phyloP scores from a whole-genome alignment of 2,888 invertebrate genomes.

The Drosophila basisetae region DNA sequence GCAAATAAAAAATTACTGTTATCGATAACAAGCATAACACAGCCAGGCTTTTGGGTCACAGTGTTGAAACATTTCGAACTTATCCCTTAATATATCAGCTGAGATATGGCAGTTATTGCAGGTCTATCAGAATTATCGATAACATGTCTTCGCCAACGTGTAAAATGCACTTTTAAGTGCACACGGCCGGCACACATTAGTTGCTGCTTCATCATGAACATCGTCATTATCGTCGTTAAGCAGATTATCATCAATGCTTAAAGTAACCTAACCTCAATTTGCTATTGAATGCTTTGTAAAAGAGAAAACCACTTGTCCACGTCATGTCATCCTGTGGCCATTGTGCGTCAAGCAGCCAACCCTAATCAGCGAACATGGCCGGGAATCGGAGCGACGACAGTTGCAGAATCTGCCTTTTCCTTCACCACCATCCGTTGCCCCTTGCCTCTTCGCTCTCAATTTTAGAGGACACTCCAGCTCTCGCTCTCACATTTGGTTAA shows the following conservation, averaged over 20 bases:
- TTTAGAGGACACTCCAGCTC: constrained; percentile 68
- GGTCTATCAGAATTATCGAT: constrained; percentile 11
- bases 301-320: constrained; percentile 68
- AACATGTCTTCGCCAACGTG: neutral
- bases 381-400: constrained; percentile 9
- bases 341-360: constrained; percentile 66
- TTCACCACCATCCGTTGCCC: constrained; percentile 53
- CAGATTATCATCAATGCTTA: constrained; percentile 31
- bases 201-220: neutral
- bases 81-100: neutral
- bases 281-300: constrained; percentile 36
- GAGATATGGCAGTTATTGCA: neutral
- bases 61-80: neutral
- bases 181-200: neutral
- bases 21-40: neutral
- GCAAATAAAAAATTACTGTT: neutral
- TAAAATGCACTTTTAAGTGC: constrained; percentile 10
- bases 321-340: constrained; percentile 72
- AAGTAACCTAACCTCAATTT: constrained; percentile 61
- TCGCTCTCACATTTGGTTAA: constrained; percentile 74
- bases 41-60: neutral
- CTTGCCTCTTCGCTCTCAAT: constrained; percentile 19
- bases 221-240: constrained; percentile 1
- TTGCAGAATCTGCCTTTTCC: neutral
- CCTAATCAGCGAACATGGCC: constrained; percentile 72